These are phyloP conservation scores for Drosophila affinis DNA, from an alignment of 2,888 invertebrate genomes.

Conservation along the genomic window DNA sequence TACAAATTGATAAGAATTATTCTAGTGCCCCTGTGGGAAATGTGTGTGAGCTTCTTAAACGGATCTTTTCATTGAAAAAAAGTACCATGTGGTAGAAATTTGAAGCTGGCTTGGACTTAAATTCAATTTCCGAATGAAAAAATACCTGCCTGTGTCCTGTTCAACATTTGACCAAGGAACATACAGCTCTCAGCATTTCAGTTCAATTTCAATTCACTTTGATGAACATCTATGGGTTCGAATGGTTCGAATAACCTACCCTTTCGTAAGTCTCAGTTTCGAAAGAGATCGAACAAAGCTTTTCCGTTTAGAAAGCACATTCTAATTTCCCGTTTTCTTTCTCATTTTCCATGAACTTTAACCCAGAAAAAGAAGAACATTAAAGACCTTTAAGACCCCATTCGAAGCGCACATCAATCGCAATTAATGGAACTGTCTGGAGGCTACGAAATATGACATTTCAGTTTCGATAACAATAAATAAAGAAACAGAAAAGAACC, in stretches of 20 bases:
- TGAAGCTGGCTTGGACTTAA: neutral
- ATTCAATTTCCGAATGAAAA: neutral
- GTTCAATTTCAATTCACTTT: too few species aligned
- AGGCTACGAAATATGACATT: neutral
- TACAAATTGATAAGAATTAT: slow-evolving; percentile 59
- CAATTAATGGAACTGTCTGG: neutral
- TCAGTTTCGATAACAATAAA: slow-evolving; percentile 29
- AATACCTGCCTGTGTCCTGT: too few species aligned
- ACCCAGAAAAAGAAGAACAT: neutral
- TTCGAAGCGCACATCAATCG: neutral
- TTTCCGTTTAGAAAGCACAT: too few species aligned
- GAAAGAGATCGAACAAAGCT: too few species aligned
- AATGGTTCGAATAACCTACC: neutral
- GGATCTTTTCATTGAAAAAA: neutral
- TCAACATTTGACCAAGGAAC: too few species aligned
- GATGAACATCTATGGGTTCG: neutral
- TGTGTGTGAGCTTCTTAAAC: neutral
- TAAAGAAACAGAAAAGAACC: slow-evolving; percentile 4
- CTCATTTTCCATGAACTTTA: neutral
- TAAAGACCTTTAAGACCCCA: too few species aligned
- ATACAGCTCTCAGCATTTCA: too few species aligned
- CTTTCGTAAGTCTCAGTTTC: too few species aligned
- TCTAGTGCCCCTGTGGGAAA: slow-evolving; percentile 8
- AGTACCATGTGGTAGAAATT: neutral
- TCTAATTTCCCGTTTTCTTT: too few species aligned